Evolutionary conservation across 2,113 vertebrate species (phyloP), one percentile per base, ranked within the genome.

Genomic region (Oncorhynchus nerka): DNA sequence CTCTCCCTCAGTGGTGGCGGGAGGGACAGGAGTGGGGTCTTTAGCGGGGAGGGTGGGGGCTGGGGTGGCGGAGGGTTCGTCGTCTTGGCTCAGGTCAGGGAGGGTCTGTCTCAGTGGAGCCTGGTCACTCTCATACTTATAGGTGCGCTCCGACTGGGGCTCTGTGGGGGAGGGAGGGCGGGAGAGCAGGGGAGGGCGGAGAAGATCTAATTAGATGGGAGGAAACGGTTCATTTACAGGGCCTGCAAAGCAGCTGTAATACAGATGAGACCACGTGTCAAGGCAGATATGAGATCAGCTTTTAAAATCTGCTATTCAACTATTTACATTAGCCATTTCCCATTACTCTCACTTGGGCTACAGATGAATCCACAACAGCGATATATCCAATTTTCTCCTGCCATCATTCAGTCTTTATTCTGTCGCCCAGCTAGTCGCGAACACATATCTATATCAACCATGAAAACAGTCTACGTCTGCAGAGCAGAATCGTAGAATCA

Each of bases 91-190:
- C 87, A 97, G 92, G 90, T 98, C 97, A 22, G 97, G 96, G 86
- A 96, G 95, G 89, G 96, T 96, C 80, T 96, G 97, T 95, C 95
- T 95, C 88, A 97, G 93, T 86, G 96, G 96, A 94, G 96, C 93
- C 62, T 96, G 93, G 0, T 96, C 96, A 71, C 96, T 97, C 90
- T 97, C 95, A 12, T 97, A 96, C 89, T 92, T 94, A 83, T 80
- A 92, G 12, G 90, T 89, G 65, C 88, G 94, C 15, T 97, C 95
- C 73, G 87, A 94, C 70, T 87, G 90, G 76, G 90, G 90, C 86
- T 96, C 97, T 99, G 83, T 51, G 51, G 76, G 87, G 66, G 39
- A 11, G 39, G 0, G 61, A 49, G 19, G 55, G 20, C 70, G 77
- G 20, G 24, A 26, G 4, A 30, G 57, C 34, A 7, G 34, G 34